Base-by-base conservation (phyloP, 2,797 vertebrate species). In the Pitangus sulphuratus region DNA sequence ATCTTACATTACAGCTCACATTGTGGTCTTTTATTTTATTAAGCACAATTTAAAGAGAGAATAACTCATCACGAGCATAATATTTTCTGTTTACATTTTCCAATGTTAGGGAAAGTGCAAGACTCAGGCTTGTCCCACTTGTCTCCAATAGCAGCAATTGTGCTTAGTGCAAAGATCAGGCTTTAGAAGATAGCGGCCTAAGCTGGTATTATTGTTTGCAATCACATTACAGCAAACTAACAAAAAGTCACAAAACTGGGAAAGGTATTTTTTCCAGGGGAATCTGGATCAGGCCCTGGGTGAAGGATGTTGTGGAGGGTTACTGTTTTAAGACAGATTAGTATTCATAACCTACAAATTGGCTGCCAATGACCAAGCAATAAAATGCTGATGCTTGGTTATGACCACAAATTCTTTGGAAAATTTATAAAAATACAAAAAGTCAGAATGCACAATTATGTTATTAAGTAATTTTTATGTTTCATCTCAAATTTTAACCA, bases 401-500 rank as follows among this genome's bases (percentile, higher is more conserved):
- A 80, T 37, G 14, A 85, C 16, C 60, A 75, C 40, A 31, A 72
- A 39, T 65, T 93, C 37, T 78, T 72, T 60, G 18, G 47, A 92
- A 93, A 91, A 94, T 65, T 39, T 70, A 60, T 74, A 86, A 85
- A 72, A 93, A 65, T 65, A 64, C 35, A 81, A 54, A 86, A 92
- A 89, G 25, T 7, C 25, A n/a, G n/a, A 95, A 84, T 45, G 24
- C 18, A 79, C 39, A 68, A 47, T 66, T 76, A 87, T 51, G 28
- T 48, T 87, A 66, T 78, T 62, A 68, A 81, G 58, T 92, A 57
- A 70, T 91, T 96, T 93, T 94, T 65, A 61, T 56, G 96, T 97
- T 98, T 98, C 97, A 98, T 98, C 92, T 95, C 87, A 91, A 84
- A 87, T 85, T 35, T n/a, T 85, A 68, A 48, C 33, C 56, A 84